phyloP scores from a whole-genome alignment of 2,113 vertebrate species.

The Symphodus melops region DNA sequence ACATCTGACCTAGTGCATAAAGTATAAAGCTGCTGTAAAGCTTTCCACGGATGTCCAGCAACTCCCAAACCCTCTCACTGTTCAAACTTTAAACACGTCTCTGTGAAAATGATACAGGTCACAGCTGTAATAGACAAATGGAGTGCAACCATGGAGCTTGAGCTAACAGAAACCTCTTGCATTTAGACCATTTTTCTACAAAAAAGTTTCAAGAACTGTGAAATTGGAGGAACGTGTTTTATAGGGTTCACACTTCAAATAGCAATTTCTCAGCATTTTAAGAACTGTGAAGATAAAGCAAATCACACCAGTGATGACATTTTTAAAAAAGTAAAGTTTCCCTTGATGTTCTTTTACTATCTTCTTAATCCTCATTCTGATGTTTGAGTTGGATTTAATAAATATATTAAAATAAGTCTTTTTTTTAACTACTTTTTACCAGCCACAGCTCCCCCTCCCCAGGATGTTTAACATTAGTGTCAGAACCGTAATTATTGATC shows the following conservation, averaged over 20 bases:
- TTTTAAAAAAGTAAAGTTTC: too few relatives aligned
- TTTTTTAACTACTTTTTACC: too few relatives aligned
- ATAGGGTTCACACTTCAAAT: neutral
- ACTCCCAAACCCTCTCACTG: neutral
- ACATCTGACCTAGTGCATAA: slow-evolving; percentile 28
- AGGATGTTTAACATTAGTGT: too few relatives aligned
- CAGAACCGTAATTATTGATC: too few relatives aligned
- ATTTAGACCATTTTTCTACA: neutral
- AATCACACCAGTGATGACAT: neutral
- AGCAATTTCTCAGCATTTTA: neutral
- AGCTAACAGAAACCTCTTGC: slow-evolving; percentile 2
- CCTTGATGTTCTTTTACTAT: too few relatives aligned
- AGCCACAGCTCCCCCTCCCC: too few relatives aligned
- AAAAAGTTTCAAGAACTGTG: neutral
- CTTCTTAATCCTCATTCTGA: too few relatives aligned
- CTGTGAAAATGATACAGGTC: slow-evolving; percentile 33
- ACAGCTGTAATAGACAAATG: slow-evolving; percentile 20
- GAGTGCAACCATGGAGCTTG: slow-evolving; percentile 3
- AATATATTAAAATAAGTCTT: too few relatives aligned
- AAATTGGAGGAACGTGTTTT: neutral
- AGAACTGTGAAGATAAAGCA: neutral
- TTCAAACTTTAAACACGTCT: slow-evolving; percentile 24
- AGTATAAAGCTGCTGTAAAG: slow-evolving; percentile 30
- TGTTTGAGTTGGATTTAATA: too few relatives aligned
- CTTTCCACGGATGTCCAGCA: slow-evolving; percentile 20